Evolutionary conservation across 2,113 vertebrate genomes (phyloP), one percentile per base, ranked within the genome.

Genomic region (Amblyopsis rosae): DNA sequence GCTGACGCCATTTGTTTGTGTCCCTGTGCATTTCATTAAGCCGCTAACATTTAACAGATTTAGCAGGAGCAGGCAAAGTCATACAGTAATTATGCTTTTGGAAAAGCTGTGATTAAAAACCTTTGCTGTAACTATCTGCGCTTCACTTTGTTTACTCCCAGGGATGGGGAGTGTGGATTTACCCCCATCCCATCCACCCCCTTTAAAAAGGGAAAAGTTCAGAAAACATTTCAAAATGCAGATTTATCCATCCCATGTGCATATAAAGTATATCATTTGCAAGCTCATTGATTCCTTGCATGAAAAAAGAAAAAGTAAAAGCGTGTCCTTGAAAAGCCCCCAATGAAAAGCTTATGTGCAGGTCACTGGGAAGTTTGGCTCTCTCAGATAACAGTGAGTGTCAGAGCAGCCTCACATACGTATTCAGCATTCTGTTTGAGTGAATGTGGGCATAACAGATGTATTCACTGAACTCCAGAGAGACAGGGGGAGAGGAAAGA

Each of bases 1-100:
- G 88, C 84, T 88, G 89, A 90, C 83, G 55, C 68, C 16, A 74
- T 86, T 86, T 82, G 82, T 89, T 89, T 87, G 83, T 65, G 64
- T 87, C 84, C 76, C 86, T 65, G 60, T 84, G 86, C 77, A 81
- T 86, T 85, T 85, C 84, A 85, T 84, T 86, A 90, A 88, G 82
- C 82, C 76, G 73, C 70, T 12, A 81, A 85, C 77, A 79, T 87
- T 85, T 84, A 88, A 82, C 79, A 82, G 83, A 87, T 82, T 89
- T 83, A 85, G 69, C 8, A 2, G 51, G 70, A 81, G 84, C 83
- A 78, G 76, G 79, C 77, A 86, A 87, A 90, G 86, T 91, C 82
- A 72, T 74, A 62, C 50, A 75, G 74, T 87, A 83, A 91, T 87
- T 88, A 86, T 59, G 75, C 81, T 76, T 79, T 81, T 80, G 67